A percentile compares a stretch with the other conserved stretches of the same genome.
Evolutionary conservation across 2,797 vertebrate genomes (phyloP).

Genomic region (Xenentodon cancila): DNA sequence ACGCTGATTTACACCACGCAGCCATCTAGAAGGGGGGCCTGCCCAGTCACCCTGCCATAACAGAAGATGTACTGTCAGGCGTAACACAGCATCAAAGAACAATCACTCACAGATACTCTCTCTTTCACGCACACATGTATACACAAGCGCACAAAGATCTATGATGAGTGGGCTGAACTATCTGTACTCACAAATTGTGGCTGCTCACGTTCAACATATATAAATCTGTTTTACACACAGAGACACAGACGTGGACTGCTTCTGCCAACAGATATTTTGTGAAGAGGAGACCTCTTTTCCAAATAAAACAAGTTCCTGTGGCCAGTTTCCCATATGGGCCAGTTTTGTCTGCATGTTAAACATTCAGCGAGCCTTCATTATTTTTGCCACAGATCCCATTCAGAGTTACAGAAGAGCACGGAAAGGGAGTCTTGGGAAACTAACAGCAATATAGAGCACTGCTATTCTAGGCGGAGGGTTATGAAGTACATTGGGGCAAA

Average conservation of each 20-base stretch:
- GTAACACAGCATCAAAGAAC: constrained; percentile 66
- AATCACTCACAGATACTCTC: constrained; percentile 54
- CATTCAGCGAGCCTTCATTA: constrained; percentile 60
- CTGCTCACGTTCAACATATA: constrained; percentile 57
- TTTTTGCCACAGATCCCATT: constrained; percentile 29
- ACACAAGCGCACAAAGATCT: constrained; percentile 57
- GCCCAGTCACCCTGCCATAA: constrained; percentile 60
- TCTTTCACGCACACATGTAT: constrained; percentile 15
- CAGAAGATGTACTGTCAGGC: constrained; percentile 68
- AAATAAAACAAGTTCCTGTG: constrained; percentile 75
- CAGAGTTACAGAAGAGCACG: constrained; percentile 19
- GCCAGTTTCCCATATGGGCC: constrained; percentile 47
- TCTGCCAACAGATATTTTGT: constrained; percentile 65
- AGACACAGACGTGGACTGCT: constrained; percentile 36
- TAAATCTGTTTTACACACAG: constrained; percentile 42
- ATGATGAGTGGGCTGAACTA: constrained; percentile 59
- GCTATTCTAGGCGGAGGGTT: constrained; percentile 35
- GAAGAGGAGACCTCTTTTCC: constrained; percentile 73
- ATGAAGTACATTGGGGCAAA: constrained; percentile 44
- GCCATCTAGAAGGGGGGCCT: constrained; percentile 33
- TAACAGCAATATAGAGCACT: constrained; percentile 29
- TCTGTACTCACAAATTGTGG: constrained; percentile 66
- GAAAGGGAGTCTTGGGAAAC: constrained; percentile 19
- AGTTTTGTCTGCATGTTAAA: constrained; percentile 40
- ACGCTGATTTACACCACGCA: constrained; percentile 73